Percentiles rank a stretch among this genome's conserved stretches.
Conservation (phyloP, 1,140 invertebrate genomes). For the Pygmarrhopalites habei region DNA sequence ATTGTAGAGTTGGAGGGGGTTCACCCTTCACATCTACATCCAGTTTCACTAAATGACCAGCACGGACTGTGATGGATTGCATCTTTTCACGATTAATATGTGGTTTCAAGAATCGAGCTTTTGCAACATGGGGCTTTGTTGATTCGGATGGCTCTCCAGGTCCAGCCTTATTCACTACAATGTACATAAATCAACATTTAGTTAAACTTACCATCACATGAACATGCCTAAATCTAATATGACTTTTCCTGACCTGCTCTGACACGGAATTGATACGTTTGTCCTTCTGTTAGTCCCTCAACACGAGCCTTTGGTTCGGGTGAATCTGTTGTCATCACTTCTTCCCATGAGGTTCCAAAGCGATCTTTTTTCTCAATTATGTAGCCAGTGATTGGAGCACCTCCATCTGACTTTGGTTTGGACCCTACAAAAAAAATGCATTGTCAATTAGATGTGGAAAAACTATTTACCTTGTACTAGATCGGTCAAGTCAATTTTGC, state of each 20-base stretch:
- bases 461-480: no score
- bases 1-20: conserved; percentile 85
- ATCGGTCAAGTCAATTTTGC: no score
- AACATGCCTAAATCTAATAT: no score
- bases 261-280: conserved; percentile 87
- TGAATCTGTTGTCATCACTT: conserved; percentile 73
- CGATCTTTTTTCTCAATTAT: conserved; percentile 96
- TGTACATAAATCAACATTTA: no score
- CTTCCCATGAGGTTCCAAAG: conserved; percentile 81
- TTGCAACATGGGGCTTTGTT: conserved; percentile 77
- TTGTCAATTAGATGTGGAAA: no score
- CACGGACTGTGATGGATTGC: conserved; percentile 77
- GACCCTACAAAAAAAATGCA: no score
- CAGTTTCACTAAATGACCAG: conserved; percentile 82
- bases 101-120: conserved; percentile 82
- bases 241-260: no score
- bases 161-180: conserved; percentile 93
- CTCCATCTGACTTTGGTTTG: conserved; percentile 78
- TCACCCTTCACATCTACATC: conserved; percentile 92
- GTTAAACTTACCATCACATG: no score
- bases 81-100: conserved; percentile 86
- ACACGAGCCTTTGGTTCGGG: conserved; percentile 72
- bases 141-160: conserved; percentile 80
- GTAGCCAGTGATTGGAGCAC: conserved; percentile 91
- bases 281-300: conserved; percentile 79